Base-by-base conservation (phyloP, 2,113 vertebrate species). In the Tretioscincus oriximinensis region DNA sequence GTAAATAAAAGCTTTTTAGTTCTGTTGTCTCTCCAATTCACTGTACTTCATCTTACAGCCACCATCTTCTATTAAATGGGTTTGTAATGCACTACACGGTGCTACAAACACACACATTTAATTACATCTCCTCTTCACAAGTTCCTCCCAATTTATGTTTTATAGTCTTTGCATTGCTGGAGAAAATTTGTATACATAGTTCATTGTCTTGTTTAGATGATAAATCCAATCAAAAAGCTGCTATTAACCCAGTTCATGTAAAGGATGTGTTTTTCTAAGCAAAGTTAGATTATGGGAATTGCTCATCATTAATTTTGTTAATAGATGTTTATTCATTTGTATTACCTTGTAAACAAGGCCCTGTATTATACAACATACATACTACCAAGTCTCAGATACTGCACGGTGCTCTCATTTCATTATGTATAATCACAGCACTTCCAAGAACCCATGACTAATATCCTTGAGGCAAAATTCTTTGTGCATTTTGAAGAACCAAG, bases 271-370 rank as follows among this genome's bases (percentile, higher is more conserved):
- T 91, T 41, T 90, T 85, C 73, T 78, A 88, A 85, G 69, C 51
- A 85, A 86, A 73, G 77, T 88, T 83, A 88, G 84, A 88, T 85
- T 87, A 83, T 51, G 75, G 77, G 65, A 81, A 87, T 87, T 87
- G 85, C 80, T 90, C 85, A 83, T 86, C 76, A 78, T 89, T 91
- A 88, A 85, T 86, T 88, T 80, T 85, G 61, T 88, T 90, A 91
- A 91, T 83, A 87, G 83, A 87, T 85, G 63, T 81, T 70, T 82
- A 41, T 80, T 89, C 69, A 29, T 88, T 86, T 86, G 76, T 81
- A 76, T 51, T 86, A 83, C 73, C 83, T 88, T 90, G 83, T 88
- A 91, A 92, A 91, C 83, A 91, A 93, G 76, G 3, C 47, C 66
- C 63, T 84, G 77, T 49, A 80, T 90, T 89, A 84, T 80, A 83